Conservation (phyloP, 2,113 vertebrate genomes). For the Oceanodroma tethys region DNA sequence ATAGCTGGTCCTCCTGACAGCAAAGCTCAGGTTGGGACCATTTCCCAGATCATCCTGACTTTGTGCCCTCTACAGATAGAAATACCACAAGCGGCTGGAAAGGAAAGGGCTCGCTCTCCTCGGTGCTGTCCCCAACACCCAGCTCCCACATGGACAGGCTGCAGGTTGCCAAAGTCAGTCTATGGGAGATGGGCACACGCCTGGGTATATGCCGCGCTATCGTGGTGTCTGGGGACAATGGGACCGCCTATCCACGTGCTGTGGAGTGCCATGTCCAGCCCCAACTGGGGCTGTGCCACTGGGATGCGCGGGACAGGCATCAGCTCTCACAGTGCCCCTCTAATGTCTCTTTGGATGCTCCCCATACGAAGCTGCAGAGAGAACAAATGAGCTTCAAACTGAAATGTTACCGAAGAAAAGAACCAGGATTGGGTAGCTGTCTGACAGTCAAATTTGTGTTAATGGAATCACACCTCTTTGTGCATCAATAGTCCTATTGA, state of each 20-base stretch:
- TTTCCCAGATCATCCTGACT: background rate
- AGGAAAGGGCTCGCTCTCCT: background rate
- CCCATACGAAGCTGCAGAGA: background rate
- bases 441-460: background rate
- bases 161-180: background rate
- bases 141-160: background rate
- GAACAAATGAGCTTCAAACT: background rate
- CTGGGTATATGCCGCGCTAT: accelerated
- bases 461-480: background rate
- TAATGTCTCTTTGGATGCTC: background rate
- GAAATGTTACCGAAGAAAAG: background rate
- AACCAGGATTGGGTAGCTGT: background rate
- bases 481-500: background rate
- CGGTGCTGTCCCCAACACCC: accelerated
- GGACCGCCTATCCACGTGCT: background rate
- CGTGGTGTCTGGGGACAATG: accelerated
- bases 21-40: background rate
- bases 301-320: accelerated
- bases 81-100: background rate
- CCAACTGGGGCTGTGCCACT: background rate
- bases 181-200: background rate
- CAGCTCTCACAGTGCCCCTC: accelerated
- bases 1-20: background rate
- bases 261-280: background rate
- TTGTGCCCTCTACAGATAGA: background rate